Base-by-base conservation (phyloP, 2,113 vertebrate species). In the Elanus axillaris region DNA sequence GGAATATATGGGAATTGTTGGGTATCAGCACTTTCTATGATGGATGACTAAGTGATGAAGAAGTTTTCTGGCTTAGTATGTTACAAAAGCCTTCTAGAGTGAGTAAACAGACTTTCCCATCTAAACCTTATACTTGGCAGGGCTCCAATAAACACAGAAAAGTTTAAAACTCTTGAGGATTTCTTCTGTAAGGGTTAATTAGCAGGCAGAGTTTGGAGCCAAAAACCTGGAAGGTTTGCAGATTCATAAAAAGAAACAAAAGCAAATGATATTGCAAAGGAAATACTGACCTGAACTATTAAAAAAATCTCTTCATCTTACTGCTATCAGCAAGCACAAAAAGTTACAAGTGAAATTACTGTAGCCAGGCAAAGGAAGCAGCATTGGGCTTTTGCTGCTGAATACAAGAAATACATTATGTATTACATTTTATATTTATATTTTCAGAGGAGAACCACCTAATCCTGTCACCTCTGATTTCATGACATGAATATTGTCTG, bases 391-490 rank as follows among this genome's bases (percentile, higher is more conserved):
- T 84, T 69, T 86, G 50, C 77, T 95, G 92, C 71, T 76, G 90
- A 40, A 48, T 4, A 64, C 53, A 63, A 76, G 34, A 71, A 94
- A 87, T 43, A 74, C 22, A 87, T 66, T 18, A 52, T 62, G 14
- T n/a, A 56, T 75, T 88, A 47, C 74, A 48, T 85, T 88, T 91
- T 19, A 75, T 77, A 93, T 85, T 90, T 86, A 10, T 86, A 82
- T 76, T 94, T 94, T 91, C 87, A 76, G 77, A 85, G 83, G 68
- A 92, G 92, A 93, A 89, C 77, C 81, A 91, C 89, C 95, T 94
- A 89, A 78, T 53, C 73, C 87, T 96, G 84, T 93, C 96, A 94
- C 90, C 93, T 79, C 91, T 96, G 95, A 96, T 95, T 96, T 96
- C 89, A 96, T 87, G 84, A 78, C 77, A 81, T 95, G 94, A 40